phyloP scores from a whole-genome alignment of 2,888 invertebrate species.

The Smittia aterrima region DNA sequence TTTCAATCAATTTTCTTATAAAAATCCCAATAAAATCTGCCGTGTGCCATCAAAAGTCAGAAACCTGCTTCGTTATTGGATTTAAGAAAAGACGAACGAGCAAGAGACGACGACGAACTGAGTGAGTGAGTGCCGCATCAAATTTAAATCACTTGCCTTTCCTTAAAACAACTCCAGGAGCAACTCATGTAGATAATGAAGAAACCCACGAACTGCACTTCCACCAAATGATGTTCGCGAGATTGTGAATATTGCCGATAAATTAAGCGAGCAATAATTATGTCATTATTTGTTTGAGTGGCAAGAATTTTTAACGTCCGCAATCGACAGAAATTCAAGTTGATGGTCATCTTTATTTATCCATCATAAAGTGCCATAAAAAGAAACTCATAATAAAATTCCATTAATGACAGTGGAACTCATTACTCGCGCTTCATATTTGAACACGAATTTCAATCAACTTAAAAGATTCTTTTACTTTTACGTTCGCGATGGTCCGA shows the following conservation, averaged over 20 bases:
- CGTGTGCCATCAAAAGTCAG: slow-evolving; percentile 1
- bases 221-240: neutral
- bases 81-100: neutral
- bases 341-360: slow-evolving; percentile 28
- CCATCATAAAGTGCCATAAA: slow-evolving; percentile 10
- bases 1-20: neutral
- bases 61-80: slow-evolving; percentile 18
- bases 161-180: slow-evolving; percentile 25
- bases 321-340: slow-evolving; percentile 8
- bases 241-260: neutral
- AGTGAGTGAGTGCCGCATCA: slow-evolving; percentile 1
- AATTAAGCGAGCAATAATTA: slow-evolving; percentile 3
- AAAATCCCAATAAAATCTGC: neutral
- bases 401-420: slow-evolving; percentile 18
- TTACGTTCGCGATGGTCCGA: neutral
- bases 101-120: neutral
- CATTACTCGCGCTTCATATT: slow-evolving; percentile 18
- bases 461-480: too few species aligned
- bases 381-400: slow-evolving; percentile 18
- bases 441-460: slow-evolving; percentile 26
- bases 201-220: slow-evolving; percentile 17
- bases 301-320: neutral
- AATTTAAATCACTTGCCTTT: slow-evolving; percentile 12
- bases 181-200: slow-evolving; percentile 5
- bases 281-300: slow-evolving; percentile 7